Base-by-base conservation (phyloP, 2,888 invertebrate genomes). In the Brachycybe producta region DNA sequence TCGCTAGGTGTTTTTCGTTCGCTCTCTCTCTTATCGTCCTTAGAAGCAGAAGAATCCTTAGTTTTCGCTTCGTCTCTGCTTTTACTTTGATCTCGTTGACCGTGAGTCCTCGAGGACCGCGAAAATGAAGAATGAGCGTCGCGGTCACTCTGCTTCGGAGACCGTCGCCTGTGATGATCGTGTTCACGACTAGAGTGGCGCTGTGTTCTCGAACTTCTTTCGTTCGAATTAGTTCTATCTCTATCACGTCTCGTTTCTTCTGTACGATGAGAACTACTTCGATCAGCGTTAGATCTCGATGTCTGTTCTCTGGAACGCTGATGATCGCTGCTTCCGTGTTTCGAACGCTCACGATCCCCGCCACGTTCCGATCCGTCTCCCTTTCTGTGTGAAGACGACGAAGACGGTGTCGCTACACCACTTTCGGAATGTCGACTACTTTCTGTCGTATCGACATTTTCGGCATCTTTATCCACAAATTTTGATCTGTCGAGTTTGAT, bases 401-500 rank as follows among this genome's bases (percentile, higher is more conserved):
- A n/a, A n/a, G 44, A 3, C 2, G 19, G 17, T 5, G 30, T 7
- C 2, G 23, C 15, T 2, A 15, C n/a, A 27, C 2, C n/a, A 15
- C 4, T 2, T 15, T 41, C 41, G n/a, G n/a, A n/a, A n/a, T n/a
- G 32, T 32, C 32, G 32, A 17, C 34, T 30, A 7, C 44, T 27
- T 28, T 44, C 23, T 28, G 24, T 5, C 11, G 32, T 11, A 11
- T 13, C 32, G 32, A 32, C n/a, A 32, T 11, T 32, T 13, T 11
- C 32, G 11, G 11, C 32, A 11, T 11, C n/a, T 32, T 28, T 5
- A 2, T 34, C 44, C 7, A 17, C 32, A 23, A 44, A 44, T 23
- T 44, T 44, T 3, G 44, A 44, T 23, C 44, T 3, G 44, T 44
- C 44, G 30, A 44, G 32, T 17, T 26, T 3, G 30, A 44, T 15